phyloP scores from a whole-genome alignment of 2,113 vertebrate genomes.

The Cynopterus brachyotis region DNA sequence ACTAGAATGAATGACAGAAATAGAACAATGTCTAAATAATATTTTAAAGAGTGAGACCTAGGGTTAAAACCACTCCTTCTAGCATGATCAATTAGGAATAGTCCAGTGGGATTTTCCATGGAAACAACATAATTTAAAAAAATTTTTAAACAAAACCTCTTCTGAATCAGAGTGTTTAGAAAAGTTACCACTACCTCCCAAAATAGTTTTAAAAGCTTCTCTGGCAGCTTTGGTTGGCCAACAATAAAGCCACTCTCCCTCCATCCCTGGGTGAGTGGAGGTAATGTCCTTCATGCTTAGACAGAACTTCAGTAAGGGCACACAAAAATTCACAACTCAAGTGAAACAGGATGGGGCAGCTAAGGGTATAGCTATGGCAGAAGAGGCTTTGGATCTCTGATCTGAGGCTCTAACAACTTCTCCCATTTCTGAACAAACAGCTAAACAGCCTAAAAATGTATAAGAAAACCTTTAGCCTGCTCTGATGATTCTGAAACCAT shows the following conservation, averaged over 20 bases:
- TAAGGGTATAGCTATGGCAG: neutral
- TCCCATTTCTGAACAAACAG: conserved; percentile 10
- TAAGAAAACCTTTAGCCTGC: neutral
- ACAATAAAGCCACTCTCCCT: conserved; percentile 59
- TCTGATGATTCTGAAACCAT: conserved; percentile 12
- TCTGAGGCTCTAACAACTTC: neutral
- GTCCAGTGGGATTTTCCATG: conserved; percentile 52
- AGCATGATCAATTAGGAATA: conserved; percentile 47
- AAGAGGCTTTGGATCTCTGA: conserved; percentile 20
- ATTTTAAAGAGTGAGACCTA: conserved; percentile 43
- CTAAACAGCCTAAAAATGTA: neutral
- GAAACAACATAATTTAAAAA: conserved; percentile 13
- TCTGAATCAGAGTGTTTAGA: conserved; percentile 65
- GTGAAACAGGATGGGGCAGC: neutral
- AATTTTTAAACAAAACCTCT: conserved; percentile 58
- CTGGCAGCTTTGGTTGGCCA: conserved; percentile 55
- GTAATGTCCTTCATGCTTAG: conserved; percentile 33
- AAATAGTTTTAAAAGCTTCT: conserved; percentile 73
- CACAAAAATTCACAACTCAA: conserved; percentile 41
- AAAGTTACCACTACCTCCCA: conserved; percentile 63
- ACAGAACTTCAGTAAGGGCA: conserved; percentile 25
- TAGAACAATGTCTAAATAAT: conserved; percentile 30
- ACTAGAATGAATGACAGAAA: neutral
- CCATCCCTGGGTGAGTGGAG: neutral
- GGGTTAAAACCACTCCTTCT: neutral